Conservation (phyloP, 2,113 vertebrate genomes). For the Dendrocopos noguchii region DNA sequence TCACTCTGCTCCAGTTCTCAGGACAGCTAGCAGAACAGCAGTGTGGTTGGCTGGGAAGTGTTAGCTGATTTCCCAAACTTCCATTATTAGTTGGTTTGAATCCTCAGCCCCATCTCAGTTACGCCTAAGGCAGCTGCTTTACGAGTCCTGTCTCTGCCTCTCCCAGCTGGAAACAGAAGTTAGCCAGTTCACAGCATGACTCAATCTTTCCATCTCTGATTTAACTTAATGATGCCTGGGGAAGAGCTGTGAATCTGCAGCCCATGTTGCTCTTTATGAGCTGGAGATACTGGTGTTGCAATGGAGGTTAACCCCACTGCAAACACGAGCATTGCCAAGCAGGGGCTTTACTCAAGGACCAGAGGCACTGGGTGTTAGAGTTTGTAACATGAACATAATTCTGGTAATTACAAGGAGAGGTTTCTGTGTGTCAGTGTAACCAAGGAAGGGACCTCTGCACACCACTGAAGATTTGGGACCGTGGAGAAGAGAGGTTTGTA, state of each 20-base stretch:
- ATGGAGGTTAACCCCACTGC: neutral
- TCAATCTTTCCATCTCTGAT: neutral
- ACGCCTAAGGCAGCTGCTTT: neutral
- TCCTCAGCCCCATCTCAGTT: neutral
- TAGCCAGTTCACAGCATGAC: neutral
- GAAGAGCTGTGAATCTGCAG: neutral
- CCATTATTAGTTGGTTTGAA: neutral
- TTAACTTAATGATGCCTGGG: neutral
- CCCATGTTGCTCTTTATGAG: neutral
- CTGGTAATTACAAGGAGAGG: neutral
- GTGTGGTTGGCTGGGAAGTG: fast-evolving
- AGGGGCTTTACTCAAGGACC: neutral
- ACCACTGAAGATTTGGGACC: neutral
- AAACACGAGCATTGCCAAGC: fast-evolving
- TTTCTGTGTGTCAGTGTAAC: neutral
- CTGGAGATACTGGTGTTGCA: neutral
- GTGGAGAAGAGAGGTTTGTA: neutral
- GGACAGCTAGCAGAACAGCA: neutral
- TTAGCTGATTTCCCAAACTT: neutral
- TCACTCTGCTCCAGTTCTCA: neutral
- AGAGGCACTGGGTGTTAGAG: neutral
- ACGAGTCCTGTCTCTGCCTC: neutral
- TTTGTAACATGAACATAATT: neutral
- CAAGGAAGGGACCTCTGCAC: neutral
- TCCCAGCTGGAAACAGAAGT: neutral